Conservation (phyloP, 2,888 invertebrate genomes). For the Dryobotodes eremita region DNA sequence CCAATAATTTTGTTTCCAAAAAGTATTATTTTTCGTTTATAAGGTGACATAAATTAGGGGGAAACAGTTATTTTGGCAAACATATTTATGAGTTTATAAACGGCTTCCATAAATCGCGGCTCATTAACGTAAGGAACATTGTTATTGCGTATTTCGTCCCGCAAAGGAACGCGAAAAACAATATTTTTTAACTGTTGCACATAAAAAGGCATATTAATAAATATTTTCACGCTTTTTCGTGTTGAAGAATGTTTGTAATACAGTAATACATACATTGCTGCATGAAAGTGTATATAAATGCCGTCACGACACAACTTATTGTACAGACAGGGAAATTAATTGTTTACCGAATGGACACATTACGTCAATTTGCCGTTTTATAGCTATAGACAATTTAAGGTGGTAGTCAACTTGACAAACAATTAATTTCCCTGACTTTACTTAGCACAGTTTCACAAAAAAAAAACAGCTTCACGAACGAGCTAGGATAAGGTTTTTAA, state of each 20-base stretch:
- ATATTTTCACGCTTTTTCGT: constrained; percentile 19
- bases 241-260: constrained; percentile 39
- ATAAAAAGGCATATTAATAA: constrained; percentile 18
- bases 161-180: constrained; percentile 39
- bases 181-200: constrained; percentile 48
- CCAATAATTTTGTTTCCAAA: constrained; percentile 29
- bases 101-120: constrained; percentile 61
- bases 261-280: constrained; percentile 19
- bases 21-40: constrained; percentile 50
- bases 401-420: neutral
- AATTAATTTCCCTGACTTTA: neutral
- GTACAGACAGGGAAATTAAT: neutral
- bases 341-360: neutral
- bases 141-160: constrained; percentile 51
- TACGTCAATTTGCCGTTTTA: neutral
- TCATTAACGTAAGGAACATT: constrained; percentile 60
- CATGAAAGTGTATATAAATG: constrained; percentile 14
- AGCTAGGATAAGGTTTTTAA: constrained; percentile 52
- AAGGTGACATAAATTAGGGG: constrained; percentile 62
- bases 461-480: constrained; percentile 29
- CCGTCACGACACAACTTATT: constrained; percentile 15
- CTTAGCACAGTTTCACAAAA: constrained; percentile 10
- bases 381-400: neutral
- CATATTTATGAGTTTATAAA: constrained; percentile 66
- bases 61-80: constrained; percentile 62